Conservation (phyloP, 2,888 invertebrate species). For the Amblyjoppa fuscipennis region DNA sequence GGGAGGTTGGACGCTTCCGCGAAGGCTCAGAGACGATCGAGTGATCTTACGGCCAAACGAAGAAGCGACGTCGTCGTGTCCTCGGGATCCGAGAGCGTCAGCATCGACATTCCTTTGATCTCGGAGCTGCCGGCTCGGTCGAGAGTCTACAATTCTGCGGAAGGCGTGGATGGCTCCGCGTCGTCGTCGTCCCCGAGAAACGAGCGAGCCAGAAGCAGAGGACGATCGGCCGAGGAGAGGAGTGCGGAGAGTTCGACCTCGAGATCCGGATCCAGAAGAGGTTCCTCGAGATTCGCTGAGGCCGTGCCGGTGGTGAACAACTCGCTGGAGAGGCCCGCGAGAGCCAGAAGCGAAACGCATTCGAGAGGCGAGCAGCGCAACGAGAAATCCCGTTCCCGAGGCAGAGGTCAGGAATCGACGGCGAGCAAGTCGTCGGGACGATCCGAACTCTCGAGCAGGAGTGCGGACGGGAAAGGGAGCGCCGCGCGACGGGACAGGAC, state of each 20-base stretch:
- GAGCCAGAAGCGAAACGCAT: constrained; percentile 20
- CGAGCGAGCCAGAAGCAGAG: constrained; percentile 36
- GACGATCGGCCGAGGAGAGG: constrained; percentile 46
- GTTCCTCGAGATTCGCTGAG: constrained; percentile 67
- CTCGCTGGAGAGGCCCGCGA: constrained; percentile 19
- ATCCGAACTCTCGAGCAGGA: not conserved
- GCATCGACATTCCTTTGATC: constrained; percentile 74
- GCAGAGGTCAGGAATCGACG: constrained; percentile 34
- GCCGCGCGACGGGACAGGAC: constrained; percentile 63
- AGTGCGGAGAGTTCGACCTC: constrained; percentile 47
- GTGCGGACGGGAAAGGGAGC: constrained; percentile 11
- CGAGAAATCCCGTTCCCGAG: constrained; percentile 43
- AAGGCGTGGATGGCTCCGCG: constrained; percentile 26
- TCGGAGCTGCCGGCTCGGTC: constrained; percentile 59
- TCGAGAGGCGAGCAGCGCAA: constrained; percentile 28
- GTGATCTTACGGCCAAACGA: constrained; percentile 41
- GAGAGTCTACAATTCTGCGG: constrained; percentile 39
- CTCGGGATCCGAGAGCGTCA: constrained; percentile 76
- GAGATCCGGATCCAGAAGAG: constrained; percentile 66
- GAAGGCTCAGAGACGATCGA: constrained; percentile 56
- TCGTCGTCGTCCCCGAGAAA: constrained; percentile 29
- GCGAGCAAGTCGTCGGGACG: not conserved
- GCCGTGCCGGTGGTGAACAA: constrained; percentile 21
- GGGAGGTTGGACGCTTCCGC: not conserved
- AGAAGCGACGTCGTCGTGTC: constrained; percentile 68